Evolutionary conservation across 35 echinoderm and acorn worm genomes (phyloP).

Genomic region (Stichopus chloronotus): DNA sequence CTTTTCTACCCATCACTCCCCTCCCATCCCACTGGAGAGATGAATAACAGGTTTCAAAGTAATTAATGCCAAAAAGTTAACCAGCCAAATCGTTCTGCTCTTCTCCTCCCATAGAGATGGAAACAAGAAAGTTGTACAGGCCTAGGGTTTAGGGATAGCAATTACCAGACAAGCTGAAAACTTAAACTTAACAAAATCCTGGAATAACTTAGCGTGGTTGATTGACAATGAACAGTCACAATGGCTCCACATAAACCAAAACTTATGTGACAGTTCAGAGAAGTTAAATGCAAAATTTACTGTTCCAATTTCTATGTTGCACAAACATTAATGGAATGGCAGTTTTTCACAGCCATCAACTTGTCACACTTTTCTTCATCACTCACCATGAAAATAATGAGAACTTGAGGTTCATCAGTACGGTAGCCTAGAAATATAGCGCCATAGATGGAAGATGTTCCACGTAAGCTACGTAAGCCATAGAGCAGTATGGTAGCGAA

Average conservation of each 20-base stretch:
- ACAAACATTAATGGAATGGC: background rate
- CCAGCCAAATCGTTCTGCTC: background rate
- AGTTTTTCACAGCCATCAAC: background rate
- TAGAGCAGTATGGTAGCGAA: too few relatives aligned
- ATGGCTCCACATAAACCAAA: background rate
- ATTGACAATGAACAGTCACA: background rate
- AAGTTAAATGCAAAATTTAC: slow-evolving; percentile 13
- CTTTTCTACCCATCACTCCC: background rate
- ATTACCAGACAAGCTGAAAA: background rate
- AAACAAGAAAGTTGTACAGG: too few relatives aligned
- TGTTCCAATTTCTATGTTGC: background rate
- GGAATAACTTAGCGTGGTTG: background rate
- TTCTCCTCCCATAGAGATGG: too few relatives aligned
- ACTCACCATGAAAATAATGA: background rate
- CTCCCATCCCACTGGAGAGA: background rate
- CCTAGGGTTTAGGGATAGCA: background rate
- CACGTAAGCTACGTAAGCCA: too few relatives aligned
- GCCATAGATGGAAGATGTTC: too few relatives aligned
- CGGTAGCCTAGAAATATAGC: too few relatives aligned
- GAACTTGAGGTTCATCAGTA: background rate
- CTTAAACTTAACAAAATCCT: background rate
- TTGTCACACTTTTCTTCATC: background rate
- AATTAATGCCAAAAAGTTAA: background rate
- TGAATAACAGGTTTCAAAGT: background rate
- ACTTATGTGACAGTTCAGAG: slow-evolving; percentile 25